Evolutionary conservation across 2,113 vertebrate genomes (phyloP).

Genomic region (Neopipo cinnamomea): DNA sequence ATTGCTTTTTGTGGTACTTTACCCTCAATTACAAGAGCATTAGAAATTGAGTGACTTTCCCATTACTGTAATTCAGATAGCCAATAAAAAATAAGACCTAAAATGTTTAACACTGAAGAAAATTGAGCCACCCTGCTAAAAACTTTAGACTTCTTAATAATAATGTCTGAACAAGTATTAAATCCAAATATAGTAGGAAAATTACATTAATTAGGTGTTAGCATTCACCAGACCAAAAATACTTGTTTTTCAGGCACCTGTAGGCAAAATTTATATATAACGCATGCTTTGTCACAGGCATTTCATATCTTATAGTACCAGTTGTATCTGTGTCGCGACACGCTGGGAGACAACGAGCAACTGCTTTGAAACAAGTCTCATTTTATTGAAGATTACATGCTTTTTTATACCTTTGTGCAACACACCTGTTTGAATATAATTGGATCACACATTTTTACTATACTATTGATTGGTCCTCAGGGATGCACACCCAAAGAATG

Average conservation of each 20-base stretch:
- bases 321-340: not conserved
- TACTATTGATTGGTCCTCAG: too few species aligned
- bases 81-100: constrained; percentile 47
- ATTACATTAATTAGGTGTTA: constrained; percentile 26
- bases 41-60: constrained; percentile 51
- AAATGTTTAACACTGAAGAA: constrained; percentile 42
- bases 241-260: constrained; percentile 5
- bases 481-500: too few species aligned
- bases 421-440: too few species aligned
- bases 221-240: constrained; percentile 35
- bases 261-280: not conserved
- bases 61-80: constrained; percentile 30
- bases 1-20: constrained; percentile 17
- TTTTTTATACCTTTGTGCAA: too few species aligned
- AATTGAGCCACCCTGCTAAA: constrained; percentile 28
- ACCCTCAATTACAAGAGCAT: not conserved
- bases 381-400: too few species aligned
- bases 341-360: too few species aligned
- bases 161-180: constrained; percentile 23
- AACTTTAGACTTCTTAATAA: not conserved
- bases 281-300: not conserved
- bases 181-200: constrained; percentile 24
- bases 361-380: too few species aligned
- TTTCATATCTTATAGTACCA: not conserved
- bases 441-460: too few species aligned